These are phyloP conservation scores for Phalacrocorax aristotelis DNA, from an alignment of 2,113 vertebrate species.

Conservation along the genomic window DNA sequence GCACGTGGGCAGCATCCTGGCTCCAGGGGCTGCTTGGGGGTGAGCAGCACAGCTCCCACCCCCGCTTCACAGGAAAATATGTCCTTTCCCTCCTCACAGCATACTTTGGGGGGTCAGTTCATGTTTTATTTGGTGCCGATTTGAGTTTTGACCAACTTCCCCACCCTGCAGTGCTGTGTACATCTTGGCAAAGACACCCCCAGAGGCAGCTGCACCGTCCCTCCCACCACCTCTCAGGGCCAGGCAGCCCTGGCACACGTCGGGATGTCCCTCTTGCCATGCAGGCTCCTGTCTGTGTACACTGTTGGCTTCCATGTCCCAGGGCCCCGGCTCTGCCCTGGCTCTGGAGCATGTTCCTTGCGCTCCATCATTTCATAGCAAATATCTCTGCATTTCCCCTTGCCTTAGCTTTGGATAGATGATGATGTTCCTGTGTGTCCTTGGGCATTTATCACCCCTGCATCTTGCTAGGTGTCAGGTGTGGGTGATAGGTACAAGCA, in stretches of 20 bases:
- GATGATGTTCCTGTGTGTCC: accelerated
- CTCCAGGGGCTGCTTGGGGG: not conserved
- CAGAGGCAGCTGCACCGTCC: not conserved
- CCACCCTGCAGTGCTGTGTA: not conserved
- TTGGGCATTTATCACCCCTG: not conserved
- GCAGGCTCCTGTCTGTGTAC: not conserved
- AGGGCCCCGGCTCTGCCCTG: accelerated
- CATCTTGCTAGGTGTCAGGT: not conserved
- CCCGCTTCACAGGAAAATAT: not conserved
- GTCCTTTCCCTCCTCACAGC: not conserved
- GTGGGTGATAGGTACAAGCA: not conserved
- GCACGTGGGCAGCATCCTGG: not conserved
- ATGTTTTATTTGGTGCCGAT: not conserved
- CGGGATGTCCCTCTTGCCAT: not conserved
- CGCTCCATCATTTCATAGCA: not conserved
- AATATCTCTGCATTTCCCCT: not conserved
- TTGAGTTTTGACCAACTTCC: not conserved
- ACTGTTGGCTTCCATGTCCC: not conserved
- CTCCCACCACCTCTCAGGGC: not conserved
- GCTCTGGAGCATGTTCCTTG: not conserved
- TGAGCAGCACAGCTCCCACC: not conserved
- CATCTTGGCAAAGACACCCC: not conserved
- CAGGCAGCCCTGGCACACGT: not conserved
- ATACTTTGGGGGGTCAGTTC: not conserved
- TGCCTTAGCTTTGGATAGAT: not conserved